Evolutionary conservation across 2,797 vertebrate species (phyloP).

Genomic region (Enoplosus armatus): DNA sequence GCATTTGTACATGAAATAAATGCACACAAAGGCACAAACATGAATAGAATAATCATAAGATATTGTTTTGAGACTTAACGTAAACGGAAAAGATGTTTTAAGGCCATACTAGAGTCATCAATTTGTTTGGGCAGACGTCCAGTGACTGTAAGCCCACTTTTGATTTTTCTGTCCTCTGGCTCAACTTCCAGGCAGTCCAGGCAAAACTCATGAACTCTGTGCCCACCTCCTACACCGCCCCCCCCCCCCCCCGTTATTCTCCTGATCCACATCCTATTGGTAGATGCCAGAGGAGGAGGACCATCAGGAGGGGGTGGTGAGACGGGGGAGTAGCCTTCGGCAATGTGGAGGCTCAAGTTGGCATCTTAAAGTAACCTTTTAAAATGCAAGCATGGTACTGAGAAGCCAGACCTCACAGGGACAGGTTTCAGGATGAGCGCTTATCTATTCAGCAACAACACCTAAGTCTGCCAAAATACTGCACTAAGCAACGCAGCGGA

Average conservation of each 20-base stretch:
- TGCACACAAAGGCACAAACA: conserved; percentile 19
- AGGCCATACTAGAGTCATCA: conserved; percentile 31
- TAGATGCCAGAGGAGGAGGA: conserved; percentile 29
- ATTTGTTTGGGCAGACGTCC: conserved; percentile 42
- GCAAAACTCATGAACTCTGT: conserved; percentile 29
- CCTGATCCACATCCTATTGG: conserved; percentile 45
- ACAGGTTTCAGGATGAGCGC: conserved; percentile 71
- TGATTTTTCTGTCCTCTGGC: conserved; percentile 38
- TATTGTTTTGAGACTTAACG: conserved; percentile 27
- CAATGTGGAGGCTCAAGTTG: conserved; percentile 58
- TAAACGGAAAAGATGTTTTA: conserved; percentile 38
- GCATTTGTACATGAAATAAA: conserved; percentile 2
- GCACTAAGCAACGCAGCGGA: conserved; percentile 57
- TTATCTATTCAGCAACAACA: conserved; percentile 77
- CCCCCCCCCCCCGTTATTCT: conserved; percentile 17
- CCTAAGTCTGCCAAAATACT: conserved; percentile 73
- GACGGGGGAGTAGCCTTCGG: conserved; percentile 50
- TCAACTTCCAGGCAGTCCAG: conserved; percentile 39
- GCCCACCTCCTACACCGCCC: conserved; percentile 12
- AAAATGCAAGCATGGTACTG: conserved; percentile 65
- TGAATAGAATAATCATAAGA: conserved; percentile 3
- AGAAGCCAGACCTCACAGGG: conserved; percentile 70
- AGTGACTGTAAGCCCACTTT: conserved; percentile 30
- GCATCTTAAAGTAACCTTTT: conserved; percentile 77
- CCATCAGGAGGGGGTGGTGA: conserved; percentile 26